Percentiles rank a stretch among this genome's conserved stretches.
These are phyloP conservation scores for Coenobita brevimanus DNA, from an alignment of 1,140 invertebrate genomes.

Conservation along the genomic window DNA sequence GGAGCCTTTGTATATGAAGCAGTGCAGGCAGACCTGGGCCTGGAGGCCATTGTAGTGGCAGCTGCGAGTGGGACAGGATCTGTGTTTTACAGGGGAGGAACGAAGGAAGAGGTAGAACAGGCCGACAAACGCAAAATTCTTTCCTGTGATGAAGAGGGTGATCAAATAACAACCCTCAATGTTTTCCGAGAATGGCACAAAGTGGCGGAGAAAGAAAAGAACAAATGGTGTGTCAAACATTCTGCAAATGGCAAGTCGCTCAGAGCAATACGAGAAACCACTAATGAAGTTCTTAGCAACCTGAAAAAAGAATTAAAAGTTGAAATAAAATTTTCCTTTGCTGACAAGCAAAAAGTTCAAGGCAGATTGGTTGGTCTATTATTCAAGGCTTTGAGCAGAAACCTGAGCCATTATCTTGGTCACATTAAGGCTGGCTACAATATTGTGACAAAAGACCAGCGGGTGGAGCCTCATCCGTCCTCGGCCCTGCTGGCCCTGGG, in stretches of 20 bases:
- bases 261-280: constrained; percentile 9
- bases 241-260: constrained; percentile 9
- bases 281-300: constrained; percentile 17
- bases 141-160: constrained; percentile 35
- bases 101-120: constrained; percentile 12
- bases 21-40: background rate
- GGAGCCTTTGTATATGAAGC: constrained; percentile 34
- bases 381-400: constrained; percentile 12
- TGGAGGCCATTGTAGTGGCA: constrained; percentile 30
- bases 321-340: constrained; percentile 17
- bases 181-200: constrained; percentile 28
- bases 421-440: constrained; percentile 34
- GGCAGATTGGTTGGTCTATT: background rate
- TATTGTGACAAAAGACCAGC: constrained; percentile 12
- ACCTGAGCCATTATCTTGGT: constrained; percentile 38
- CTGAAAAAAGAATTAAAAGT: constrained; percentile 16
- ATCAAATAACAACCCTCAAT: constrained; percentile 21
- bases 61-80: constrained; percentile 12
- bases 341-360: background rate
- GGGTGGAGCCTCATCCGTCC: constrained; percentile 34
- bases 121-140: constrained; percentile 35
- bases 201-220: constrained; percentile 15
- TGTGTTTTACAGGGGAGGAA: constrained; percentile 30
- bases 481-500: constrained; percentile 2
- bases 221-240: constrained; percentile 12